phyloP scores from a whole-genome alignment of 1,140 invertebrate species.

The Ips nitidus region DNA sequence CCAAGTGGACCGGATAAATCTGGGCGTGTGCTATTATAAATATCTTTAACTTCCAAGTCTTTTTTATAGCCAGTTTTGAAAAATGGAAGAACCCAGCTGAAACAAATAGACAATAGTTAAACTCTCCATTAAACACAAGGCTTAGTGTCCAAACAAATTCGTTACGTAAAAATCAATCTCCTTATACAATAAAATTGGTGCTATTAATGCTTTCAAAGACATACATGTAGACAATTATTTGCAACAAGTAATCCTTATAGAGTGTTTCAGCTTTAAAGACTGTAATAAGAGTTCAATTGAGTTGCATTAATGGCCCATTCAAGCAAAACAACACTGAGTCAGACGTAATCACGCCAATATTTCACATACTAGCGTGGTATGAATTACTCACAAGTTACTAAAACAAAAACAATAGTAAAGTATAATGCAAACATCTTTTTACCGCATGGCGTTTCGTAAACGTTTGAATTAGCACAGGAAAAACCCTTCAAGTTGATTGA shows the following conservation, averaged over 20 bases:
- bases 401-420: no score
- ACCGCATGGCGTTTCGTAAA: no score
- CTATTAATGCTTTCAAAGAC: no score
- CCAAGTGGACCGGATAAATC: constrained; percentile 51
- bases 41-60: constrained; percentile 67
- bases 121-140: neutral
- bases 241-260: neutral
- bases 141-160: neutral
- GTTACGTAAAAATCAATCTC: neutral
- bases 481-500: no score
- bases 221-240: no score
- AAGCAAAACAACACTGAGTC: no score
- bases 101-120: constrained; percentile 10
- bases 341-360: no score
- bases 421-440: no score
- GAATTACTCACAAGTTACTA: no score
- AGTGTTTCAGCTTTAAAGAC: neutral
- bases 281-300: neutral
- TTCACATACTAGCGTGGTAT: no score
- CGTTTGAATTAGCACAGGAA: no score
- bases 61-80: constrained; percentile 62
- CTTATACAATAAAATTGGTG: no score
- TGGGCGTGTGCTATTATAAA: constrained; percentile 56
- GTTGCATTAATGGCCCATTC: neutral
- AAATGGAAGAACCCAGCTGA: constrained; percentile 62